Conservation (phyloP, 2,113 vertebrate genomes). For the Heterotis niloticus region DNA sequence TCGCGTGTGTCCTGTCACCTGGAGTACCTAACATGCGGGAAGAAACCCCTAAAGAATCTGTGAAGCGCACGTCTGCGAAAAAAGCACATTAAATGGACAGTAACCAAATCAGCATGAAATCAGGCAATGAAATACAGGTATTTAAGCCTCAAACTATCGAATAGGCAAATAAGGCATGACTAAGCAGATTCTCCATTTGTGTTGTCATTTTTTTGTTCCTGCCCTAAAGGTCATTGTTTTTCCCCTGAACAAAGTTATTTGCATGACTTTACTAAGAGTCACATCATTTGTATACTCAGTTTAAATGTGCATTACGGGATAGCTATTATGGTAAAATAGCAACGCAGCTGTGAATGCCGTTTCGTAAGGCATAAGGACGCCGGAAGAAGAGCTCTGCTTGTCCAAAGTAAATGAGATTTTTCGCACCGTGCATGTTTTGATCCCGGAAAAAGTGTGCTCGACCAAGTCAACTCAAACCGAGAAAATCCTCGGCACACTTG, state of each 20-base stretch:
- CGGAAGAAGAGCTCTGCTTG: not conserved
- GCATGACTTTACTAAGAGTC: conserved; percentile 16
- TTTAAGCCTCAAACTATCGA: too few species aligned
- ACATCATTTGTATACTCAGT: conserved; percentile 18
- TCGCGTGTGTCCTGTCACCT: too few species aligned
- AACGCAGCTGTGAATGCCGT: not conserved
- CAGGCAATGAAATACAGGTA: too few species aligned
- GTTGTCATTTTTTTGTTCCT: not conserved
- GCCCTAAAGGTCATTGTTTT: conserved; percentile 11
- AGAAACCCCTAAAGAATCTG: too few species aligned
- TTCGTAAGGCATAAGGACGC: not conserved
- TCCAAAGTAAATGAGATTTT: not conserved
- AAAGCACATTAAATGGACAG: too few species aligned
- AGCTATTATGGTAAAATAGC: not conserved
- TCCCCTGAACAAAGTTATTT: not conserved
- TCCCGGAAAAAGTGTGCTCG: not conserved
- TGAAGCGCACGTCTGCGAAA: too few species aligned
- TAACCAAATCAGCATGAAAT: too few species aligned
- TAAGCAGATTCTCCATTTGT: too few species aligned
- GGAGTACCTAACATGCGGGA: too few species aligned
- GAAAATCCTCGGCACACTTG: conserved; percentile 58
- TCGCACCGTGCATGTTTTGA: not conserved
- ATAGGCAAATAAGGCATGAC: too few species aligned
- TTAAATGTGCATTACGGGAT: conserved; percentile 11
- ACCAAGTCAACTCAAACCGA: conserved; percentile 35